phyloP scores from a whole-genome alignment of 2,888 invertebrate genomes.

The Dolomedes plantarius region DNA sequence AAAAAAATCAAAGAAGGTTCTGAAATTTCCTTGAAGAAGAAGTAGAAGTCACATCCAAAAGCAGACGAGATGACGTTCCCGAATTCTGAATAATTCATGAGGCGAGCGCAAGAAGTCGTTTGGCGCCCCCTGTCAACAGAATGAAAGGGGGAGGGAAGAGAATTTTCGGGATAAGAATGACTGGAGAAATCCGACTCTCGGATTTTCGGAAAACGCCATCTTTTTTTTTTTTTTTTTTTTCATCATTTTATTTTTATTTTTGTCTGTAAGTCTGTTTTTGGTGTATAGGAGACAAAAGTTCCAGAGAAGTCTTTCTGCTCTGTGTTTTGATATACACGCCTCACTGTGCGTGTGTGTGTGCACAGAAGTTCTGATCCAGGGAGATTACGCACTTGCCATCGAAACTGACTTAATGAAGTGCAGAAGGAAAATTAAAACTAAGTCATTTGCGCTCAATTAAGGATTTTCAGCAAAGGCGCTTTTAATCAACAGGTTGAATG shows the following conservation, averaged over 20 bases:
- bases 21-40: slow-evolving; percentile 68
- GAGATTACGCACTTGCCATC: too few species aligned
- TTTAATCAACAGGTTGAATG: too few species aligned
- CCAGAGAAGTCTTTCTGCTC: not conserved
- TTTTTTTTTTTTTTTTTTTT: not conserved
- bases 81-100: slow-evolving; percentile 70
- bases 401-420: too few species aligned
- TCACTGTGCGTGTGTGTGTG: not conserved
- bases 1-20: slow-evolving; percentile 50
- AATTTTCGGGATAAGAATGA: slow-evolving; percentile 68
- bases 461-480: too few species aligned
- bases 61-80: slow-evolving; percentile 69
- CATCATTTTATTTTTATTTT: too few species aligned
- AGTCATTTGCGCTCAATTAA: too few species aligned
- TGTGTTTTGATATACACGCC: not conserved
- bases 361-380: not conserved
- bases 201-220: slow-evolving; percentile 44
- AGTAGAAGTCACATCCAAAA: slow-evolving; percentile 67
- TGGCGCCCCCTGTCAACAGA: slow-evolving; percentile 71
- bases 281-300: not conserved
- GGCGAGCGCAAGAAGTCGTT: slow-evolving; percentile 67
- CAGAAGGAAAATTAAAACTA: too few species aligned
- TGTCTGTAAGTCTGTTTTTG: slow-evolving; percentile 8
- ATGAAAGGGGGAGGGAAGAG: slow-evolving; percentile 41
- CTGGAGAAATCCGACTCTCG: slow-evolving; percentile 70